Evolutionary conservation across 2,113 vertebrate genomes (phyloP).

Genomic region (Pampusana beccarii): DNA sequence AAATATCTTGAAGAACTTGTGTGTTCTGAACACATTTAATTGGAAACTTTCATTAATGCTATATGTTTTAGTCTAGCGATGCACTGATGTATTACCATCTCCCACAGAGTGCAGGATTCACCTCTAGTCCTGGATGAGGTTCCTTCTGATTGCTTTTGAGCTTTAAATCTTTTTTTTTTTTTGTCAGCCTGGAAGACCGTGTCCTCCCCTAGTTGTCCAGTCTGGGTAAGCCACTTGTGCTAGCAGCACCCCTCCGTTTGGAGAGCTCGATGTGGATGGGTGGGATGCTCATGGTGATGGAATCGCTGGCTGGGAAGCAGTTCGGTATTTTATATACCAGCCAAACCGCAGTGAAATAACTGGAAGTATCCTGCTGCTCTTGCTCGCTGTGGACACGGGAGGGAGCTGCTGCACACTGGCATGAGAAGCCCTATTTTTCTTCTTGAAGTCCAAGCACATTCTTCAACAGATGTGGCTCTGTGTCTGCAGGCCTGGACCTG

Average conservation of each 20-base stretch:
- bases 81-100: neutral
- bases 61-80: neutral
- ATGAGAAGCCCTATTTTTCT: neutral
- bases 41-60: neutral
- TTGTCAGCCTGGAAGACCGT: neutral
- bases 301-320: neutral
- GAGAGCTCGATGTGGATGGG: rapidly evolving
- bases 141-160: neutral
- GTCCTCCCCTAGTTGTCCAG: neutral
- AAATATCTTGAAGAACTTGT: neutral
- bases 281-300: neutral
- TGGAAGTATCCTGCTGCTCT: neutral
- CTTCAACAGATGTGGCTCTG: neutral
- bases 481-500: neutral
- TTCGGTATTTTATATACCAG: rapidly evolving
- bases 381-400: conserved; percentile 13
- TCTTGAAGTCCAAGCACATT: neutral
- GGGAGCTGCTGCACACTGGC: conserved; percentile 28
- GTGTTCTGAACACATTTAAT: neutral
- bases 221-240: neutral
- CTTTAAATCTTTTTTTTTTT: neutral
- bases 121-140: neutral
- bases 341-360: neutral
- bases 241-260: neutral
- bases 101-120: neutral